Evolutionary conservation across 2,888 invertebrate species (phyloP), one percentile per base, ranked within the genome.

Genomic region (Drosophila quinaria): DNA sequence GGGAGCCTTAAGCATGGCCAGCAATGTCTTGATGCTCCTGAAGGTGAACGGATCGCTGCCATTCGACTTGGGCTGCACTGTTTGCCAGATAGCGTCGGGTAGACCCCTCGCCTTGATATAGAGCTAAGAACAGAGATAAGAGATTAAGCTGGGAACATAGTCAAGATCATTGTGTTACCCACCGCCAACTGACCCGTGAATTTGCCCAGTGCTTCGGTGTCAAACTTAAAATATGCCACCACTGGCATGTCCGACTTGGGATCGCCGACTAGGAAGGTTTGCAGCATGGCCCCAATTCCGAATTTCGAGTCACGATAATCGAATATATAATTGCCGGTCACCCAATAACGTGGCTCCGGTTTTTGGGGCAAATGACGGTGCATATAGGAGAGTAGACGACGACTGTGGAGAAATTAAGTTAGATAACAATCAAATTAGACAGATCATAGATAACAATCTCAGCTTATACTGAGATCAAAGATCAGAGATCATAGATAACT

Each of bases 281-380:
- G 94, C 17, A 94, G 80, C 92, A 95, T 93, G 3, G 94, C 94
- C 0, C 95, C 95, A 65, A 94, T 94, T 51, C 94, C 94, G 66
- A 94, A 93, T 37, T 94, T 94, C 1, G 94, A 94, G 80, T 95
- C 95, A n/a, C 95, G 94, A 80, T 95, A 95, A 70, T 95, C 96
- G 77, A 96, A 94, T 62, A 96, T 94, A 86, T 95, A 95, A 91
- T 96, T 96, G 31, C 95, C 96, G 0, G 96, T 96, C 0, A 95
- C 94, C 94, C 96, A 95, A 80, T 94, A 94, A 5, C 94, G 93
- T 10, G 92, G 91, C 1, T 93, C 93, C 8, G 94, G 94, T 0
- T 95, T 94, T 78, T 94, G 93, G 0, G 94, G 93, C 54, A 96
- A 93, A 78, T 95, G 94, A 33, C 95, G 94, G 2, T 94, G 94